Evolutionary conservation across 2,113 vertebrate species (phyloP).

Genomic region (Bos indicus): DNA sequence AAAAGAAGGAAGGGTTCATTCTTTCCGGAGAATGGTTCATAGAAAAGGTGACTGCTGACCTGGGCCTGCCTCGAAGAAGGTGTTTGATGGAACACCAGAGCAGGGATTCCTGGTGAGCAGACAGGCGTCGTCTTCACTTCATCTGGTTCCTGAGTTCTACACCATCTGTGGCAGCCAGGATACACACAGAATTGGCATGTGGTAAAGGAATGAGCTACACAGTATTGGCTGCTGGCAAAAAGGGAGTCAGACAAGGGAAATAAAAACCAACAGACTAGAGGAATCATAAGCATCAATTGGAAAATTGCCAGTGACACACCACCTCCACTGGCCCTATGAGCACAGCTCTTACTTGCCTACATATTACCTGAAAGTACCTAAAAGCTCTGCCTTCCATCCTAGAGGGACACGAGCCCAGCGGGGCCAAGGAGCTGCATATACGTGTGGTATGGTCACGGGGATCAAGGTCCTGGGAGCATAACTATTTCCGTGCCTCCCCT

Average conservation of each 20-base stretch:
- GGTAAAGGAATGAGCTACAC: neutral
- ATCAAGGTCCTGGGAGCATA: neutral
- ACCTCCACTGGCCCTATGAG: accelerated
- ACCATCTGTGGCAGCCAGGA: neutral
- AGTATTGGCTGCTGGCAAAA: neutral
- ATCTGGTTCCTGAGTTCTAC: neutral
- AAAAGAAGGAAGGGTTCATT: neutral
- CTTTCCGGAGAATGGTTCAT: neutral
- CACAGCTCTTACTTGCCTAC: accelerated
- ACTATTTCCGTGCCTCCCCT: neutral
- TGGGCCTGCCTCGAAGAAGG: neutral
- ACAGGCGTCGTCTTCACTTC: neutral
- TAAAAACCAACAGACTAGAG: neutral
- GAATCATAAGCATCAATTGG: neutral
- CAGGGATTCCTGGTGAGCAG: neutral
- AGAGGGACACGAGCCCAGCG: neutral
- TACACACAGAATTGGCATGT: neutral
- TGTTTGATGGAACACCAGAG: neutral
- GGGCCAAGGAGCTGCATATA: neutral
- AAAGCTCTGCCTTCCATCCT: neutral
- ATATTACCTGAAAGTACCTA: neutral
- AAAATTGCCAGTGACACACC: neutral
- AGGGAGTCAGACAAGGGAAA: neutral
- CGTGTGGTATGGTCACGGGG: neutral
- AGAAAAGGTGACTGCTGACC: neutral